These are phyloP conservation scores for Silurus aristotelis DNA, from an alignment of 2,797 vertebrate species.

Conservation along the genomic window DNA sequence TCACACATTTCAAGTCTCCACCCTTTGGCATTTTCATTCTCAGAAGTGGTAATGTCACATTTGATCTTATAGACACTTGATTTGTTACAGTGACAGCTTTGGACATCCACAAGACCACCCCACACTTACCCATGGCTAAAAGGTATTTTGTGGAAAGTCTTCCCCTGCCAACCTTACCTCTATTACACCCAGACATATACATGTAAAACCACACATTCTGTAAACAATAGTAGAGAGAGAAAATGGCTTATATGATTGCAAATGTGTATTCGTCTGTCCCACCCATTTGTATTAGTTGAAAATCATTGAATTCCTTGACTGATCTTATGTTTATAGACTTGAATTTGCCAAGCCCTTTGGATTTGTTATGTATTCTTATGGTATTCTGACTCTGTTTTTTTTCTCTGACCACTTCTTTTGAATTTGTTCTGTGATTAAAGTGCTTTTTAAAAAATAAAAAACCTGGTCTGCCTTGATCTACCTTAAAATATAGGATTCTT, in stretches of 20 bases:
- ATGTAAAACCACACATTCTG: neutral
- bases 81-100: constrained; percentile 55
- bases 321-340: neutral
- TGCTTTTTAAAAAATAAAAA: too few relatives aligned
- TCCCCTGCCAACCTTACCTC: neutral
- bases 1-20: constrained; percentile 62
- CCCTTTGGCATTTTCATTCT: constrained; percentile 76
- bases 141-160: neutral
- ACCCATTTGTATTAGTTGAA: neutral
- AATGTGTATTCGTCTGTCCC: neutral
- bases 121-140: neutral
- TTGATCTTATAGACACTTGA: constrained; percentile 74
- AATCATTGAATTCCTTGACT: neutral
- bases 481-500: too few relatives aligned
- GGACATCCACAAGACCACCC: constrained; percentile 19
- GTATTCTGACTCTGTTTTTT: too few relatives aligned
- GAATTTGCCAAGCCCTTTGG: neutral
- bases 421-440: too few relatives aligned
- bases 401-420: neutral
- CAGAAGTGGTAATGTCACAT: constrained; percentile 79
- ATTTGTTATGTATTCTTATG: neutral
- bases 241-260: neutral
- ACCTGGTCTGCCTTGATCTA: too few relatives aligned
- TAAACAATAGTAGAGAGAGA: neutral
- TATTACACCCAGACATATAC: neutral